phyloP scores from a whole-genome alignment of 2,888 invertebrate species.

The Antheraea yamamai region DNA sequence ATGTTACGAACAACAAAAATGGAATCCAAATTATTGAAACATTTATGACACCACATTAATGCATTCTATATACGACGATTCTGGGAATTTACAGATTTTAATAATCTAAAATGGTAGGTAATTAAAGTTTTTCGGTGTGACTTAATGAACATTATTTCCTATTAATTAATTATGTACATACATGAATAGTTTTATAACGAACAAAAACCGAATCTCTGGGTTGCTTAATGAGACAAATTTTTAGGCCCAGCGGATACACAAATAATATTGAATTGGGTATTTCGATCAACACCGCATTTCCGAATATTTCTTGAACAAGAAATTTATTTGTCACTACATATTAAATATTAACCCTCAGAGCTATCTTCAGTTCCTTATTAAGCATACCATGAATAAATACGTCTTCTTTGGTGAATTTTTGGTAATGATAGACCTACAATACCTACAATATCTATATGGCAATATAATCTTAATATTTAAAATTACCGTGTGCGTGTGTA shows the following conservation, averaged over 20 bases:
- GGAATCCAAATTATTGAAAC: too few species aligned
- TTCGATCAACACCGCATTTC: background rate
- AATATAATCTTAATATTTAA: too few species aligned
- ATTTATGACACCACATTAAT: too few species aligned
- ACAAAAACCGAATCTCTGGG: background rate
- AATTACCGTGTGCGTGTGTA: too few species aligned
- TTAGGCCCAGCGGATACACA: background rate
- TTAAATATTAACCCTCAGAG: background rate
- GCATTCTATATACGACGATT: too few species aligned
- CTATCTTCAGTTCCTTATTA: background rate
- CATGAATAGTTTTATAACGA: background rate
- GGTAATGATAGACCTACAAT: too few species aligned
- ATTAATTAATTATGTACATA: background rate
- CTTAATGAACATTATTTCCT: background rate
- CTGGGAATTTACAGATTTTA: too few species aligned
- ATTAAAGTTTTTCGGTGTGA: background rate
- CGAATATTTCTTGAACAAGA: background rate
- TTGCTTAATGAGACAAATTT: background rate
- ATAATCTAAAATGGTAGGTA: background rate
- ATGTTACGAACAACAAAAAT: too few species aligned
- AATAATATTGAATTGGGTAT: background rate
- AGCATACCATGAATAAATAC: too few species aligned
- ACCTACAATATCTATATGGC: too few species aligned
- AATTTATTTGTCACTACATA: background rate
- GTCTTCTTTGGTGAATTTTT: too few species aligned